Evolutionary conservation across 2,113 vertebrate genomes (phyloP), one percentile per base, ranked within the genome.

Genomic region (Sialia sialis): DNA sequence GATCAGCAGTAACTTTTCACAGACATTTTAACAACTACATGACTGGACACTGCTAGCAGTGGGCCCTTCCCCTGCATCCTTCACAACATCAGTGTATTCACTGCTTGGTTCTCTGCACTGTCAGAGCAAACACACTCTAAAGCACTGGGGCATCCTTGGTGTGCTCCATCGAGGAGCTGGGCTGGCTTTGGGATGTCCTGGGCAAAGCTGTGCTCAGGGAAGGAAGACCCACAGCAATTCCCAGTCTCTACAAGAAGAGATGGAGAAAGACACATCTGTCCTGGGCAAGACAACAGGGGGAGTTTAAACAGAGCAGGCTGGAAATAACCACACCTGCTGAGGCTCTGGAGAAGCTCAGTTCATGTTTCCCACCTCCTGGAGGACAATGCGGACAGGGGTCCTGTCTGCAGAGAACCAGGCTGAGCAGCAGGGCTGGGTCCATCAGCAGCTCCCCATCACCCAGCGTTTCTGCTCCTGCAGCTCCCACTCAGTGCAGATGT

Each of bases 31-130:
- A 67, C n/a, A 34, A 26, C 4, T 16, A 51, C 15, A 4, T 63
- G 44, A 72, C 15, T 26, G 32, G 11, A 38, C 11, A 2, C 62
- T 39, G 25, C 34, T 27, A 22, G 22, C n/a, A 30, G 19, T 0
- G 2, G 14, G 20, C 7, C 46, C 46, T 80, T 54, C n/a, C 38
- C 44, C n/a, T 76, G 14, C 30, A n/a, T 27, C 21, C 41, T 51
- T 76, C 48, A n/a, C 39, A 44, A 2, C 14, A 44, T 3, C 41
- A n/a, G 7, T 2, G 0, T 7, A 9, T 6, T 4, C 0, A 4
- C 27, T 43, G 30, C 67, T 44, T 18, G 32, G 39, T 13, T 79
- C 32, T 39, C 55, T 73, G 32, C 27, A 60, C 30, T 4, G 36
- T 1, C 15, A 60, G 30, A n/a, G 17, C 25, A 30, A 54, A n/a